Percentiles rank a stretch among this genome's conserved stretches.
These are phyloP conservation scores for Saccostrea glomerata DNA, from an alignment of 1,140 invertebrate species.

Conservation along the genomic window DNA sequence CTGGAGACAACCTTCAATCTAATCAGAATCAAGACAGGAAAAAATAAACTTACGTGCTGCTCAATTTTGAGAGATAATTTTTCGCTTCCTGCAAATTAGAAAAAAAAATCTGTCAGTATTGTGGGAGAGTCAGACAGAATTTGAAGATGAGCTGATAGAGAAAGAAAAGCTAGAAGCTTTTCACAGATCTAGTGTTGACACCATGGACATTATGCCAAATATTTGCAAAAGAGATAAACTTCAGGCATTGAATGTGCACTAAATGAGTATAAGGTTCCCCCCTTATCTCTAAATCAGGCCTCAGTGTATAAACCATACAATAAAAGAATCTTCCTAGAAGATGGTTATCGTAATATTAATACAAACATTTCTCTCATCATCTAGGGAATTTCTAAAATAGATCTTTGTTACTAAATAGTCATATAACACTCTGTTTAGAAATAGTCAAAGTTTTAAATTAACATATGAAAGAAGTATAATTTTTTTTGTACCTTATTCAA, in stretches of 20 bases:
- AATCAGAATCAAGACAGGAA: constrained; percentile 21
- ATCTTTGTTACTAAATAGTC: background rate
- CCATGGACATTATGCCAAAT: constrained; percentile 33
- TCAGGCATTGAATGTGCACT: constrained; percentile 9
- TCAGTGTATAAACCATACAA: background rate
- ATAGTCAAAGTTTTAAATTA: too few relatives aligned
- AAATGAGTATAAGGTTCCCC: constrained; percentile 11
- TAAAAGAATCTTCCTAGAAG: background rate
- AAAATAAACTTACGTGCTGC: constrained; percentile 50
- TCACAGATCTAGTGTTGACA: constrained; percentile 27
- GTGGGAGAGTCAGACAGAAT: background rate
- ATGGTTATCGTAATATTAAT: background rate
- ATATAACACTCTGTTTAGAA: background rate
- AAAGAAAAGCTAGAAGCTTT: constrained; percentile 14
- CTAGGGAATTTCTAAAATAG: background rate
- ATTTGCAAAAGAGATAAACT: constrained; percentile 28
- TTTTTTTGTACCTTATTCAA: too few relatives aligned
- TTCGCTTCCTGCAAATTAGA: constrained; percentile 53
- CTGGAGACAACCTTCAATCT: constrained; percentile 35
- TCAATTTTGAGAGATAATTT: constrained; percentile 50
- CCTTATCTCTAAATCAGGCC: constrained; percentile 21
- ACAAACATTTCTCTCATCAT: background rate
- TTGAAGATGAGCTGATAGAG: constrained; percentile 33
- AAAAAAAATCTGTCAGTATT: constrained; percentile 35
- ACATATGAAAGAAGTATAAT: too few relatives aligned